Base-by-base conservation (phyloP, 2,888 invertebrate species). In the Luperina nickerlii region DNA sequence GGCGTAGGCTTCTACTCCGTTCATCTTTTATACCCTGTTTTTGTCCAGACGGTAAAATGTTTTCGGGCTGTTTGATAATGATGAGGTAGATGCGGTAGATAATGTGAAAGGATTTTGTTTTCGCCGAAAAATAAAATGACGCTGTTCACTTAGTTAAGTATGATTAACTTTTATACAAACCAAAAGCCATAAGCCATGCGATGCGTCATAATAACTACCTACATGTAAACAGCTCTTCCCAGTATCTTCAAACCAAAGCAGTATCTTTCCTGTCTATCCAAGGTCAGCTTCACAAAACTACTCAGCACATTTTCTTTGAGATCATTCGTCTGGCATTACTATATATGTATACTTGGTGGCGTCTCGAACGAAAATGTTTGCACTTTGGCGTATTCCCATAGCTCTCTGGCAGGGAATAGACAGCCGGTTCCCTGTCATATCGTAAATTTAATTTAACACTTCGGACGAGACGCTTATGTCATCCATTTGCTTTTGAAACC, bases 401-500 rank as follows among this genome's bases (percentile, higher is more conserved):
- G 79, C 90, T 84, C 77, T 79, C 82, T 76, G 68, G 72, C 48
- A 75, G 89, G 87, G 88, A 88, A 87, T 87, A 86, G 82, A 85
- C 76, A 76, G 85, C 81, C 74, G 78, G 76, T 81, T 82, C 77
- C 83, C 81, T 82, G 86, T 90, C 90, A 91, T 90, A 90, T 90
- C 90, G 91, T 91, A 92, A 92, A 93, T 92, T 92, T 90, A 92
- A 92, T 92, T 92, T 91, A 90, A 92, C 92, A 91, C 92, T 90
- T 90, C 85, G 86, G 86, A 84, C 84, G 84, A 72, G 81, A 77
- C 86, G 84, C 81, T 88, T 88, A 84, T 83, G 42, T 78, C 86
- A 88, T 85, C 82, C 82, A 81, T 89, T 89, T 87, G 82, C 81
- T 83, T 87, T 82, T 85, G 76, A 81, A 84, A 87, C 57, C 76